These are phyloP conservation scores for Epinotia bilunana DNA, from an alignment of 2,888 invertebrate genomes.

Conservation along the genomic window DNA sequence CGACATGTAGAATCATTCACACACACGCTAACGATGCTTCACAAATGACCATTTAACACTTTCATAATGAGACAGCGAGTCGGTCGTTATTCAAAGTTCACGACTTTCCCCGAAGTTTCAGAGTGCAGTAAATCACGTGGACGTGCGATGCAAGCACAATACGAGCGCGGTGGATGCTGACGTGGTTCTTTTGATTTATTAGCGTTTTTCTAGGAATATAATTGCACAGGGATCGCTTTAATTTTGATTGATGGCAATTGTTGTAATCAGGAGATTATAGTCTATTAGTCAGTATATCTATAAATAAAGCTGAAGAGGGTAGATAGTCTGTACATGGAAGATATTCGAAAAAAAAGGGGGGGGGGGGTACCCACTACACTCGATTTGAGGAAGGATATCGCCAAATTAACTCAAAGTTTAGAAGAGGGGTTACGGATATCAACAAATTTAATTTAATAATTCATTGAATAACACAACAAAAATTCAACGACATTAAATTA, in stretches of 20 bases:
- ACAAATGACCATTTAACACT: conserved; percentile 36
- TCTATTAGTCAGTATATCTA: too few species aligned
- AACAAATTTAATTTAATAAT: too few species aligned
- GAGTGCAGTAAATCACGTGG: conserved; percentile 33
- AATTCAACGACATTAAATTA: too few species aligned
- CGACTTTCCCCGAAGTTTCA: conserved; percentile 23
- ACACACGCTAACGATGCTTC: conserved; percentile 22
- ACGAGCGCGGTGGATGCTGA: conserved; percentile 25
- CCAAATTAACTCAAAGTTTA: too few species aligned
- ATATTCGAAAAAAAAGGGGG: too few species aligned
- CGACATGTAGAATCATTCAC: not conserved
- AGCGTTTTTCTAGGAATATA: conserved; percentile 7
- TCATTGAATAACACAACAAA: too few species aligned
- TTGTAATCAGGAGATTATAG: too few species aligned
- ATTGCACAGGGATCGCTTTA: not conserved
- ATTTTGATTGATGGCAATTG: not conserved
- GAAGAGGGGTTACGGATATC: too few species aligned
- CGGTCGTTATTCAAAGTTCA: conserved; percentile 34
- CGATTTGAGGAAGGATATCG: too few species aligned
- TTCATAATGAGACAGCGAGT: conserved; percentile 32
- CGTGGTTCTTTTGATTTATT: conserved; percentile 31
- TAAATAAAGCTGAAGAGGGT: too few species aligned
- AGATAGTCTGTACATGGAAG: too few species aligned
- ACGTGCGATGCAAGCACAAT: conserved; percentile 42
- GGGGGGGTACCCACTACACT: too few species aligned